phyloP scores from a whole-genome alignment of 2,797 vertebrate species.

The Xiphophorus birchmanni region DNA sequence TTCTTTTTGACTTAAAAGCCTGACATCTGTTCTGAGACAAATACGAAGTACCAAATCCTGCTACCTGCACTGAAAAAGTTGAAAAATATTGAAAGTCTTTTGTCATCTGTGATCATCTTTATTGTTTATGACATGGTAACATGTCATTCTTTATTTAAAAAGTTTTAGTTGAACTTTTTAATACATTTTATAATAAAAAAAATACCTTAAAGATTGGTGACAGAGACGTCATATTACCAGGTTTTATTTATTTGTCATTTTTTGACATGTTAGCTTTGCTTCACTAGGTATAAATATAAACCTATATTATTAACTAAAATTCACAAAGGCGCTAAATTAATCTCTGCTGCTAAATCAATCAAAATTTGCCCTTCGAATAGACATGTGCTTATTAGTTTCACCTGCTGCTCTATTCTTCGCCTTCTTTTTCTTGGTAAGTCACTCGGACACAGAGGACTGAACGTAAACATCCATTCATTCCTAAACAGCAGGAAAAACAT shows the following conservation, averaged over 20 bases:
- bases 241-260: neutral
- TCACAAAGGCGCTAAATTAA: neutral
- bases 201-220: neutral
- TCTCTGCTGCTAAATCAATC: neutral
- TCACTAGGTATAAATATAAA: neutral
- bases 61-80: neutral
- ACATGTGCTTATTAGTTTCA: neutral
- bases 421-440: neutral
- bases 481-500: neutral
- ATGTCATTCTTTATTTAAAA: neutral
- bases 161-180: neutral
- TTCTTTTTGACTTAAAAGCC: slow-evolving; percentile 6
- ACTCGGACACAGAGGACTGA: neutral
- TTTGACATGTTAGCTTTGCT: neutral
- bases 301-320: neutral
- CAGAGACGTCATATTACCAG: neutral
- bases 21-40: neutral
- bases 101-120: too few relatives aligned
- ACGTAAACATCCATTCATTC: neutral
- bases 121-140: neutral
- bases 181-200: neutral
- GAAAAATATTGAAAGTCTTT: too few relatives aligned
- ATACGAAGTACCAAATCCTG: neutral
- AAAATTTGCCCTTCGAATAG: neutral
- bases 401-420: neutral